Conservation (phyloP, 1,140 invertebrate species). For the Antheraea mylitta region DNA sequence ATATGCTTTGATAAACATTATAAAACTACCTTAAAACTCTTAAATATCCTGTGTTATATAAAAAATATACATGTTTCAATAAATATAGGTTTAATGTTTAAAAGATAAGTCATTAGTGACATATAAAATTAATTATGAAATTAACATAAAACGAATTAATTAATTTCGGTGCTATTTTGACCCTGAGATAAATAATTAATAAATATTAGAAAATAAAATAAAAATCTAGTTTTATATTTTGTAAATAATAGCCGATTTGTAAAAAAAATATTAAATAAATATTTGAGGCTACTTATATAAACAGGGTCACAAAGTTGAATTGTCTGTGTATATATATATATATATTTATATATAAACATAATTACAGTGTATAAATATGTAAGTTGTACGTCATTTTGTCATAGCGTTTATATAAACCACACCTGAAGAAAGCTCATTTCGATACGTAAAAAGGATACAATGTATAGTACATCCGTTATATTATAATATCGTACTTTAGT, state of each 20-base stretch:
- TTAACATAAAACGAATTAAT: slow-evolving; percentile 18
- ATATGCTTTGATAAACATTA: background rate
- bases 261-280: slow-evolving; percentile 35
- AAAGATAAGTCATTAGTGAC: slow-evolving; percentile 7
- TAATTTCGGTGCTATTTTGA: slow-evolving; percentile 56
- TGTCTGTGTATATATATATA: slow-evolving; percentile 46
- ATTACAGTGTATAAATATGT: slow-evolving; percentile 27
- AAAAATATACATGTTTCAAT: no score
- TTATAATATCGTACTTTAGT: background rate
- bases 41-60: no score
- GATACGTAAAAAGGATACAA: slow-evolving; percentile 12
- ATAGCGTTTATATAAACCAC: slow-evolving; percentile 73
- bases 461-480: background rate
- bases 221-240: slow-evolving; percentile 36
- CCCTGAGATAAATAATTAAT: slow-evolving; percentile 29
- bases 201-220: background rate
- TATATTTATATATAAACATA: slow-evolving; percentile 23
- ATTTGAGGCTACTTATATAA: slow-evolving; percentile 47
- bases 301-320: slow-evolving; percentile 58
- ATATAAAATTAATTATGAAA: slow-evolving; percentile 2
- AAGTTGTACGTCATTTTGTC: slow-evolving; percentile 38
- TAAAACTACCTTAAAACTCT: no score
- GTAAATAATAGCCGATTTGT: slow-evolving; percentile 59
- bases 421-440: slow-evolving; percentile 75
- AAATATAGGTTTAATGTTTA: background rate